Base-by-base conservation (phyloP, 2,797 vertebrate species). In the Scolopax bukidnonensis region DNA sequence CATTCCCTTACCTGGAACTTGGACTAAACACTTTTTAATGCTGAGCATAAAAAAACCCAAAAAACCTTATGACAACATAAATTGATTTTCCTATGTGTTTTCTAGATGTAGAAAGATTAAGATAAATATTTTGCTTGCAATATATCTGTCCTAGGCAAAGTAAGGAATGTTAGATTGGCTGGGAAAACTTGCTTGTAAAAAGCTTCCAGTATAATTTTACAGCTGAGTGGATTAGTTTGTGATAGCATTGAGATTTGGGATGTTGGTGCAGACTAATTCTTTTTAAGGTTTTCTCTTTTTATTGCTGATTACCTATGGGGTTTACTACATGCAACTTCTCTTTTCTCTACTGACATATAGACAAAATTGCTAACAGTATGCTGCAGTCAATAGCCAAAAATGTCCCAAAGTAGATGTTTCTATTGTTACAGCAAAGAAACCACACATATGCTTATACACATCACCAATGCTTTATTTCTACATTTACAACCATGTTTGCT, bases 381-480 rank as follows among this genome's bases (percentile, higher is more conserved):
- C 47, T 77, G n/a, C 56, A 79, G 32, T 68, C 32, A 47, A 69
- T 94, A 88, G 74, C 56, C 73, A 91, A 86, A 92, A 94, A 50
- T 41, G 43, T 94, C 89, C 87, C 89, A 82, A 84, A 91, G n/a
- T 85, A 94, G 70, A 94, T 95, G 51, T 94, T 96, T 93, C 64
- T 87, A 51, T 89, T 87, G 76, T 93, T 83, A 53, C 12, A 90
- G 25, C 47, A 90, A 82, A 82, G 70, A 74, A 88, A 76, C 47
- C 40, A 73, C 18, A 24, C 63, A 74, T 83, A 73, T 63, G 76
- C 60, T 93, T 79, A 63, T n/a, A 60, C 5, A 45, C 4, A 40
- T 60, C 36, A 43, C 9, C 5, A 38, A 1, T 57, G 17, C 10
- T 67, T 93, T 85, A 19, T 18, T 32, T 64, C 48, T 30, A 32